Evolutionary conservation across 2,888 invertebrate species (phyloP).

Genomic region (Nipponacmea schrenckii): DNA sequence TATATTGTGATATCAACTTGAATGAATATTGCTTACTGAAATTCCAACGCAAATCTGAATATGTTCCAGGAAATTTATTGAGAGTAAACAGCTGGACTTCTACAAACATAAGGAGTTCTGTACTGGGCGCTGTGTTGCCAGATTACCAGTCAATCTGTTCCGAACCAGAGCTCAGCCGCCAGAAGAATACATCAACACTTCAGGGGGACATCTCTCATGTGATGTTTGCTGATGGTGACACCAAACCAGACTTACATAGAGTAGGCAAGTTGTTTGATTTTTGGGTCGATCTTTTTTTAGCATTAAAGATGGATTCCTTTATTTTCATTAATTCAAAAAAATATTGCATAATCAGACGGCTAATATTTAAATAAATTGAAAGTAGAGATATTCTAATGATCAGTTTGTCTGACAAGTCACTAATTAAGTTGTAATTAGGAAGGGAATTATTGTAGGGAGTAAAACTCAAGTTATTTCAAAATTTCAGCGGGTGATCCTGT

Average conservation of each 20-base stretch:
- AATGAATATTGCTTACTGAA: too few relatives aligned
- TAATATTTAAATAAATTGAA: too few relatives aligned
- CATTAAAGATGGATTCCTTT: too few relatives aligned
- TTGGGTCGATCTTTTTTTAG: background rate
- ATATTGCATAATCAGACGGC: too few relatives aligned
- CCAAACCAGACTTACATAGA: too few relatives aligned
- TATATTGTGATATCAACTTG: too few relatives aligned
- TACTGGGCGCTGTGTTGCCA: slow-evolving; percentile 67
- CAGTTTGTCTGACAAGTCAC: too few relatives aligned
- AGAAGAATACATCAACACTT: background rate
- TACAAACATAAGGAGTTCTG: slow-evolving; percentile 66
- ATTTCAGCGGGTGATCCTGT: background rate
- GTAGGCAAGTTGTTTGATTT: background rate
- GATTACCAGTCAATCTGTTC: slow-evolving; percentile 44
- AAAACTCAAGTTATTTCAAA: too few relatives aligned
- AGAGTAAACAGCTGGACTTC: slow-evolving; percentile 67
- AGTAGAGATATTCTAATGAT: too few relatives aligned
- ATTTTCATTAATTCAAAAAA: background rate
- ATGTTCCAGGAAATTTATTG: slow-evolving; percentile 64
- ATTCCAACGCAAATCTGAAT: background rate
- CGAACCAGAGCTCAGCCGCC: background rate
- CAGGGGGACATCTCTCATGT: background rate
- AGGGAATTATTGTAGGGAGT: too few relatives aligned
- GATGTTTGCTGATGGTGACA: background rate
- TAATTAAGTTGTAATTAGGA: too few relatives aligned